Evolutionary conservation across 2,113 vertebrate genomes (phyloP), one percentile per base, ranked within the genome.

Genomic region (Tetraodon nigroviridis): DNA sequence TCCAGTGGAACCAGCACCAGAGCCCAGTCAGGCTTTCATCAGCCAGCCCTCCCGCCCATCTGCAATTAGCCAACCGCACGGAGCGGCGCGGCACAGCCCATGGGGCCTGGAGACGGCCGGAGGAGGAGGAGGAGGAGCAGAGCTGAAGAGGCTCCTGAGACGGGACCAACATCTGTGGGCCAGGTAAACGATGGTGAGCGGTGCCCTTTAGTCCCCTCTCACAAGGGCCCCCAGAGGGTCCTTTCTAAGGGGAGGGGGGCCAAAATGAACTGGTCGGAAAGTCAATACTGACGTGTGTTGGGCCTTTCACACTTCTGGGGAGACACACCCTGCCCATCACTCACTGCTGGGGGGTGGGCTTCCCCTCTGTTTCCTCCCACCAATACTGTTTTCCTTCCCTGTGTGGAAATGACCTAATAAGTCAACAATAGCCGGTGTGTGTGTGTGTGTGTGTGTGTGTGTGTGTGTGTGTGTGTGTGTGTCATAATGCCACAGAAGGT

Each of bases 41-140:
- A 68, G 66, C 59, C 70, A 81, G 84, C 73, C 81, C 82, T 85
- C 83, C 83, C 72, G 80, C 71, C 68, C 64, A 83, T 68, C 52
- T 78, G 78, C 73, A 79, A 85, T 85, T 85, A 85, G 66, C 37
- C 71, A 83, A 83, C 85, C 87, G 87, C 87, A 87, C 83, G 83
- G 75, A 66, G 69, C 51, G 82, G 73, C 64, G 76, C 68, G 80
- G 66, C 64, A 75, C 68, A 78, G 66, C 82, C 77, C 73, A 78
- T 48, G 58, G 77, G 67, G 45, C 72, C 73, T 72, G 76, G 67
- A 64, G 68, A 41, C 64, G 72, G 40, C 50, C 41, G 45, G 10
- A 69, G 55, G 65, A 63, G 16, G 45, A 53, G 32, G 22, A 63
- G 46, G 19, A 24, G 45, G 22, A 58, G 45, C 19, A 59, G 51